Evolutionary conservation across 2,797 vertebrate species (phyloP).

Genomic region (Rhinichthys osculus): DNA sequence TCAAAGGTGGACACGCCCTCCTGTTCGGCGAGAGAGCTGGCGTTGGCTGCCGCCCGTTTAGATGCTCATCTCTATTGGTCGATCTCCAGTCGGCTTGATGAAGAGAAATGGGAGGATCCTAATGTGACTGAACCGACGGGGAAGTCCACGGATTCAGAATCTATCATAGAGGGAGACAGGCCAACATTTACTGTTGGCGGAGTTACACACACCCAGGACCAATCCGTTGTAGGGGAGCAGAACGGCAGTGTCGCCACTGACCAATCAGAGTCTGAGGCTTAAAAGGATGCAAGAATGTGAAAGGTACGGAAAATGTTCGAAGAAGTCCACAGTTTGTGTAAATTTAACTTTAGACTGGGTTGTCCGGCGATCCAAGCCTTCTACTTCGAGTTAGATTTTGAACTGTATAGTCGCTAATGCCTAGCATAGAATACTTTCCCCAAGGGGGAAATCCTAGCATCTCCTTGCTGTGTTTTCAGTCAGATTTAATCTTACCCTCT

Average conservation of each 20-base stretch:
- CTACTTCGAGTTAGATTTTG: conserved; percentile 55
- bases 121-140: conserved; percentile 69
- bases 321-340: conserved; percentile 20
- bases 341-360: conserved; percentile 52
- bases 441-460: conserved; percentile 57
- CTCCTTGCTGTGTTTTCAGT: conserved; percentile 43
- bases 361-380: conserved; percentile 48
- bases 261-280: conserved; percentile 82
- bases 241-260: conserved; percentile 81
- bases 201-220: conserved; percentile 79
- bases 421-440: conserved; percentile 63
- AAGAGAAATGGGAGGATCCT: conserved; percentile 81
- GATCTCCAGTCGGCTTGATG: conserved; percentile 90
- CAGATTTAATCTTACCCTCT: conserved; percentile 35
- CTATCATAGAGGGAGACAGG: conserved; percentile 65
- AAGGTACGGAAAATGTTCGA: conserved; percentile 28
- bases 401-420: conserved; percentile 62
- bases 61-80: conserved; percentile 95
- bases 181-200: conserved; percentile 74
- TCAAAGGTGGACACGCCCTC: conserved; percentile 87
- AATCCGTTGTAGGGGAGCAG: conserved; percentile 76
- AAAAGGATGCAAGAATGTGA: conserved; percentile 61
- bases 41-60: conserved; percentile 83
- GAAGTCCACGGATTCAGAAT: conserved; percentile 59
- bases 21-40: conserved; percentile 88